Conservation (phyloP, 2,888 invertebrate genomes). For the Protophormia terraenovae region DNA sequence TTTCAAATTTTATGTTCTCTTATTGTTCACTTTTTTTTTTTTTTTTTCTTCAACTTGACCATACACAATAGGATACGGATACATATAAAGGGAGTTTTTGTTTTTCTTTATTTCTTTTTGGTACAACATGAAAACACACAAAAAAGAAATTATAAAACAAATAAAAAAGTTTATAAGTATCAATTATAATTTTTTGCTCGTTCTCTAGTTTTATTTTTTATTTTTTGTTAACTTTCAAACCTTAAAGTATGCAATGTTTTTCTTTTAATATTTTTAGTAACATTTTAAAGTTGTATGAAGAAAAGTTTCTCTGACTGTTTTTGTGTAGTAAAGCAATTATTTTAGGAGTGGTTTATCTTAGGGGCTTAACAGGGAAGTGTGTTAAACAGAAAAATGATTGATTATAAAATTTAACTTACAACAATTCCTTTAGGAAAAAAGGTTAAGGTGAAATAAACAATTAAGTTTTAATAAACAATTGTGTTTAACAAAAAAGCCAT, state of each 20-base stretch:
- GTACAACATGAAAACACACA: not conserved
- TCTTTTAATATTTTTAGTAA: not conserved
- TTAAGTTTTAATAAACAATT: not conserved
- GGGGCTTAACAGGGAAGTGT: not conserved
- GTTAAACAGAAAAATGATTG: not conserved
- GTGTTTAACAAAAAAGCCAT: not conserved
- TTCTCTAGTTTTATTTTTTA: too few relatives aligned
- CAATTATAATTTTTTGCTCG: not conserved
- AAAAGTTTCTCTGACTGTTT: not conserved
- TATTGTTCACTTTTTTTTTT: not conserved
- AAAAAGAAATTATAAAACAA: slow-evolving; percentile 10
- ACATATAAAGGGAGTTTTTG: not conserved
- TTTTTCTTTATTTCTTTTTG: too few relatives aligned
- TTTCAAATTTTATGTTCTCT: not conserved
- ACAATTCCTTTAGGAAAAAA: not conserved
- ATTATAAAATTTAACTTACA: not conserved
- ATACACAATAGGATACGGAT: not conserved
- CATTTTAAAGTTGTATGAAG: not conserved
- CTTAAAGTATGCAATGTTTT: not conserved
- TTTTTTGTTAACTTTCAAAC: not conserved
- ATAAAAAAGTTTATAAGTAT: slow-evolving; percentile 8
- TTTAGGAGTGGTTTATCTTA: not conserved
- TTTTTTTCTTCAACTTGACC: slow-evolving; percentile 4
- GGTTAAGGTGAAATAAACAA: not conserved
- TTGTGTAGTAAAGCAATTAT: not conserved